Conservation (phyloP, 2,113 vertebrate genomes). For the Stegostoma tigrinum region DNA sequence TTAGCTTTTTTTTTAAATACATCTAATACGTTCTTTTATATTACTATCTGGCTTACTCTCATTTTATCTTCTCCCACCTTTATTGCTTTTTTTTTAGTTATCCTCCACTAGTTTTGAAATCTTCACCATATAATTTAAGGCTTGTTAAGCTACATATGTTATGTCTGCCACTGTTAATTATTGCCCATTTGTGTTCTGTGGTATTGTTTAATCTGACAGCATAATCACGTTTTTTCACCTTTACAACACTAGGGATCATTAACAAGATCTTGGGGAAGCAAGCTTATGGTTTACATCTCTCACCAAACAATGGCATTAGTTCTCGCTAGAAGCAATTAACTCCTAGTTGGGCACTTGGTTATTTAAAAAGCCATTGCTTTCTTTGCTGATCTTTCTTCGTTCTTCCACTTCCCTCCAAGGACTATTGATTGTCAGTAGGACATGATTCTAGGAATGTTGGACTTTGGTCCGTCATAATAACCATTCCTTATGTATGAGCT, state of each 20-base stretch:
- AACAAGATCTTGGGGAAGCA: neutral
- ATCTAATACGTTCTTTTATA: too few relatives aligned
- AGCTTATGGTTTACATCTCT: neutral
- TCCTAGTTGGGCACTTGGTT: neutral
- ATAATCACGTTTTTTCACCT: neutral
- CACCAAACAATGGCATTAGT: neutral
- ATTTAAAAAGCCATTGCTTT: neutral
- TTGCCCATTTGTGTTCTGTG: neutral
- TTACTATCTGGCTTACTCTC: too few relatives aligned
- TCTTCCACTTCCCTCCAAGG: neutral
- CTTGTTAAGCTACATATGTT: neutral
- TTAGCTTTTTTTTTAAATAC: too few relatives aligned
- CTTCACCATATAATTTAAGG: neutral
- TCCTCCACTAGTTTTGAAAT: too few relatives aligned
- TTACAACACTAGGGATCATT: neutral
- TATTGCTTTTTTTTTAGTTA: neutral
- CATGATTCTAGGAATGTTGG: neutral
- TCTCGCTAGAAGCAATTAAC: neutral
- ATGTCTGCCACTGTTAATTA: neutral
- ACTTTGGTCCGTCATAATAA: neutral
- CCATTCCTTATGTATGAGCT: neutral
- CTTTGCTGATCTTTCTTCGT: neutral
- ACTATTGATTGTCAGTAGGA: neutral
- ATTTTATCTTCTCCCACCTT: neutral
- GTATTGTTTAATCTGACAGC: neutral